phyloP scores from a whole-genome alignment of 2,888 invertebrate species.

The Rugalucina vietnamica region DNA sequence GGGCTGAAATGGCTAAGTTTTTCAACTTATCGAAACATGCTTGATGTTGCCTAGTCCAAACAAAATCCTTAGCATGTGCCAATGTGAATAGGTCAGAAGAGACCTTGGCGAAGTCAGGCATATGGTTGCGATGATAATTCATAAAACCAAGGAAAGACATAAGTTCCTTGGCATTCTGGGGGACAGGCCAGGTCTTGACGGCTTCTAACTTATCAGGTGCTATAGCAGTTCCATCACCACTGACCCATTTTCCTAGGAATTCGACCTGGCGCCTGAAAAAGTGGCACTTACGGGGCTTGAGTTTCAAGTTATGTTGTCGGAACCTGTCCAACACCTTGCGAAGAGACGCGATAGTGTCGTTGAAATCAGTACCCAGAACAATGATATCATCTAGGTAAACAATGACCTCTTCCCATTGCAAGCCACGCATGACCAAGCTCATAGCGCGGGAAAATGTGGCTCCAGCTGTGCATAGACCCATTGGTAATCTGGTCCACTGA shows the following conservation, averaged over 20 bases:
- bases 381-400: conserved; percentile 51
- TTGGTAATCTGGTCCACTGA: conserved; percentile 42
- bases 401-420: conserved; percentile 40
- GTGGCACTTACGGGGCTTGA: conserved; percentile 43
- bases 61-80: not conserved
- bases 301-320: conserved; percentile 6
- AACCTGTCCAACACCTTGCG: conserved; percentile 18
- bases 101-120: conserved; percentile 23
- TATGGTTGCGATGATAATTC: conserved; percentile 41
- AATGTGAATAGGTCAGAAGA: conserved; percentile 21
- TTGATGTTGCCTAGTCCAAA: not conserved
- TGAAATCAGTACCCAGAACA: conserved; percentile 16
- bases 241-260: conserved; percentile 47
- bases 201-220: conserved; percentile 4
- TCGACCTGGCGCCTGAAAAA: conserved; percentile 37
- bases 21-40: not conserved
- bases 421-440: conserved; percentile 31
- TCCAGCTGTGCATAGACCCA: conserved; percentile 55
- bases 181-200: conserved; percentile 22
- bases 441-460: conserved; percentile 49
- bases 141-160: conserved; percentile 44
- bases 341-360: not conserved
- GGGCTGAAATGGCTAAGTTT: not conserved
- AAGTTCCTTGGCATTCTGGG: conserved; percentile 20
- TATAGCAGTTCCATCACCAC: conserved; percentile 20